A percentile compares a stretch with the other conserved stretches of the same genome.
Conservation (phyloP, 2,113 vertebrate species). For the Perca flavescens region DNA sequence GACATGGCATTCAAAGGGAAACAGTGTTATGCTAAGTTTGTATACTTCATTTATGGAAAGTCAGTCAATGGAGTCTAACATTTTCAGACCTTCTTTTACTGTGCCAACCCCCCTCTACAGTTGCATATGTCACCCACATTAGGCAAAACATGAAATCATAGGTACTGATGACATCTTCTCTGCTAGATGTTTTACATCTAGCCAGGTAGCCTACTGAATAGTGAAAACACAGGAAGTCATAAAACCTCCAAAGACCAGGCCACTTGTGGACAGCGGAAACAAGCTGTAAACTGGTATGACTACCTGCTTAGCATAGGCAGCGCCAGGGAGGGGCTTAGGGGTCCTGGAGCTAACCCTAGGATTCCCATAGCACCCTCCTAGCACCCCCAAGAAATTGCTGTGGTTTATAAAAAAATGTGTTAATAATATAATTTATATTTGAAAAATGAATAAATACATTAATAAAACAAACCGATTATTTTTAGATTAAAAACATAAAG, state of each 20-base stretch:
- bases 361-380: too few species aligned
- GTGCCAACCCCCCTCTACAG: not conserved
- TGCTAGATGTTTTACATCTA: not conserved
- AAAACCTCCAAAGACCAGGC: too few species aligned
- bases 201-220: not conserved
- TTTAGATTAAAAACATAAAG: too few species aligned
- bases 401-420: too few species aligned
- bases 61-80: conserved; percentile 5
- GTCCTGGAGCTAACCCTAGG: too few species aligned
- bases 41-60: conserved; percentile 7
- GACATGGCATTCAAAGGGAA: not conserved
- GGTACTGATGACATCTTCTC: conserved; percentile 1
- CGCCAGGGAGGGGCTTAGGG: too few species aligned
- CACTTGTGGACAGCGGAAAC: too few species aligned
- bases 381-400: too few species aligned
- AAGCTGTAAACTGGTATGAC: not conserved
- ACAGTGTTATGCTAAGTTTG: not conserved
- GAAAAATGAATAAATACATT: too few species aligned
- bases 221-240: not conserved
- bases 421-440: too few species aligned
- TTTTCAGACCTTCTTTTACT: conserved; percentile 29
- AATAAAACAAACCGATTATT: too few species aligned
- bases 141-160: conserved; percentile 3
- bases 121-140: not conserved
- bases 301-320: not conserved